Conservation (phyloP, 2,113 vertebrate genomes). For the Dipodomys stephensi region DNA sequence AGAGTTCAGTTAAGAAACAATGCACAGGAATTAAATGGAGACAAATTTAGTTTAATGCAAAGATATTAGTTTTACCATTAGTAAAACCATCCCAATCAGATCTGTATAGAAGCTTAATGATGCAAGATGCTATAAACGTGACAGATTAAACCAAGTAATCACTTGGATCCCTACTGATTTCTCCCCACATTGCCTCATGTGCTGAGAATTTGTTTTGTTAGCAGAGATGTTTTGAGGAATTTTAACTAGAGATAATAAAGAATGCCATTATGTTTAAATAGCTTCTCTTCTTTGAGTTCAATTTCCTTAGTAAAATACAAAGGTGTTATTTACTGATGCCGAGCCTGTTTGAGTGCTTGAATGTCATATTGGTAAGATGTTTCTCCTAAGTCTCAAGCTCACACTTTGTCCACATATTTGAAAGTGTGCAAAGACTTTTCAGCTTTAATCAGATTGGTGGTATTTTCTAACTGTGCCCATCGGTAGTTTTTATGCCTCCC, state of each 20-base stretch:
- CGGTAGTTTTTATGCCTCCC: background rate
- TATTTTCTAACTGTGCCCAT: background rate
- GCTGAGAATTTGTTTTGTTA: background rate
- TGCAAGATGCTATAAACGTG: background rate
- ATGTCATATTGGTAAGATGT: background rate
- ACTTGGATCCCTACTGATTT: background rate
- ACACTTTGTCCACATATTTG: background rate
- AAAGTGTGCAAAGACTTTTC: background rate
- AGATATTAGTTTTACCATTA: background rate
- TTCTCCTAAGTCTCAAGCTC: background rate
- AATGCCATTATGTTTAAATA: background rate
- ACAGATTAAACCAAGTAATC: background rate
- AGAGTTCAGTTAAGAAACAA: constrained; percentile 2
- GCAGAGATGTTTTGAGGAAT: background rate
- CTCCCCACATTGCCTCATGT: background rate
- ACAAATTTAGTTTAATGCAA: background rate
- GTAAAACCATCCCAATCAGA: background rate
- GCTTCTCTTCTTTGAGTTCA: background rate
- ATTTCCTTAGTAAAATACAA: background rate
- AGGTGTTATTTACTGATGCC: background rate
- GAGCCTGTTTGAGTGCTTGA: background rate
- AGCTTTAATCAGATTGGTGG: background rate
- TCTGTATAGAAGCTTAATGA: background rate
- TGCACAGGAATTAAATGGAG: background rate
- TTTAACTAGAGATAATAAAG: background rate